A percentile compares a stretch with the other conserved stretches of the same genome.
Evolutionary conservation across 1,140 invertebrate species (phyloP).

Genomic region (Ptiloglossa arizonensis): DNA sequence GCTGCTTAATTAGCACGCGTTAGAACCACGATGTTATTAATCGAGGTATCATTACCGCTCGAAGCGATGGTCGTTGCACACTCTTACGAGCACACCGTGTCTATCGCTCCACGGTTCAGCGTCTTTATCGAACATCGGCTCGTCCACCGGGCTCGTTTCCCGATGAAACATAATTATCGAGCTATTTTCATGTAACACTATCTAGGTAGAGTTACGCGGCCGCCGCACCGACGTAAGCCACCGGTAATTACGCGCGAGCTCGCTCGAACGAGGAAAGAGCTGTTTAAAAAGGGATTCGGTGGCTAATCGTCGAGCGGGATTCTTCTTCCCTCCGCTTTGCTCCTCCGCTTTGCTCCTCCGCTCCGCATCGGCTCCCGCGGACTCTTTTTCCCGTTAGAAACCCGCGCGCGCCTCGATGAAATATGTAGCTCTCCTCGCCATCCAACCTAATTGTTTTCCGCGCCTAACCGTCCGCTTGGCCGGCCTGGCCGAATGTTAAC

Average conservation of each 20-base stretch:
- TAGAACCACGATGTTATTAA: conserved; percentile 34
- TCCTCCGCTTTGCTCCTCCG: neutral
- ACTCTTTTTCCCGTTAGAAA: conserved; percentile 9
- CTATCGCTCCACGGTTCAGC: neutral
- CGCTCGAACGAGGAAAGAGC: conserved; percentile 27
- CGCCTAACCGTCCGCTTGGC: neutral
- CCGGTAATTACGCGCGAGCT: conserved; percentile 16
- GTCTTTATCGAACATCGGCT: neutral
- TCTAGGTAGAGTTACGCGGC: conserved; percentile 26
- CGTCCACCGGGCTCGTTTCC: neutral
- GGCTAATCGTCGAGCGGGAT: conserved; percentile 31
- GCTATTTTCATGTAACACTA: conserved; percentile 33
- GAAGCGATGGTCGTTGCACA: conserved; percentile 17
- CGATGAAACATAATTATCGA: conserved; percentile 28
- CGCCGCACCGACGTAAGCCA: neutral
- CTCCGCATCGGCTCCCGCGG: neutral
- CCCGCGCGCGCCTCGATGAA: neutral
- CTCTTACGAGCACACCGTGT: neutral
- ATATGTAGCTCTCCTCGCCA: conserved; percentile 10
- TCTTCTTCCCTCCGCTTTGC: conserved; percentile 2
- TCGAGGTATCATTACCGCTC: conserved; percentile 41
- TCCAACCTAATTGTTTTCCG: conserved; percentile 1
- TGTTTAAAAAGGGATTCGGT: conserved; percentile 45
- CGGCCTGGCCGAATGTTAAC: neutral
- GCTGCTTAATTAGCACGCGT: conserved; percentile 26